phyloP scores from a whole-genome alignment of 64 coral and sea anemone species.

The Porites lutea region DNA sequence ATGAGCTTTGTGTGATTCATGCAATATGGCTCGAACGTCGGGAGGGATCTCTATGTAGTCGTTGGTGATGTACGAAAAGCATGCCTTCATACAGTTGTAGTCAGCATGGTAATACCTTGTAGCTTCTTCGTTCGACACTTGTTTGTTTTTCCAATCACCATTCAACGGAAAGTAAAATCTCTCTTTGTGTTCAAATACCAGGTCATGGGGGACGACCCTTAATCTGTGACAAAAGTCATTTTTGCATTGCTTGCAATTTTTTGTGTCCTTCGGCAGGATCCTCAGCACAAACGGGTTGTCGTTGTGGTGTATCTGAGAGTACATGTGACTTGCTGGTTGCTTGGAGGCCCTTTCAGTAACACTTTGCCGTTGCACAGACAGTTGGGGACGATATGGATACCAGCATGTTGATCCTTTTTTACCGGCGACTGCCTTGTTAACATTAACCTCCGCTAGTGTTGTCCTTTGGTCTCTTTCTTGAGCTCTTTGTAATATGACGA shows the following conservation, averaged over 20 bases:
- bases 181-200: conserved; percentile 61
- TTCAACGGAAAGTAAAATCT: conserved; percentile 59
- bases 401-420: conserved; percentile 26
- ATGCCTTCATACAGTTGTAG: conserved; percentile 38
- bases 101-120: conserved; percentile 58
- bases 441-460: conserved; percentile 22
- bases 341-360: conserved; percentile 25
- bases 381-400: conserved; percentile 43
- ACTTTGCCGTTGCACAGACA: conserved; percentile 26
- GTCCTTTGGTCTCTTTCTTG: conserved; percentile 30
- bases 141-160: conserved; percentile 68
- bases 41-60: conserved; percentile 69
- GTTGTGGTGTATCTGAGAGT: conserved; percentile 61
- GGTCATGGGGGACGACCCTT: conserved; percentile 22
- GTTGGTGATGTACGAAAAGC: conserved; percentile 58
- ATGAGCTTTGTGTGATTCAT: conserved; percentile 75
- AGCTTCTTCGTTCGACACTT: conserved; percentile 36
- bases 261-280: conserved; percentile 38
- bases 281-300: conserved; percentile 63
- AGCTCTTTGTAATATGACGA: conserved; percentile 22
- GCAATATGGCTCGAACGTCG: conserved; percentile 51
- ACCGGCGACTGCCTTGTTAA: conserved; percentile 42
- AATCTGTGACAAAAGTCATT: conserved; percentile 55
- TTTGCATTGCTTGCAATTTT: conserved; percentile 58
- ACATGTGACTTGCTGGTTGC: conserved; percentile 27